Conservation (phyloP, 2,888 invertebrate genomes). For the Norana najaformis region DNA sequence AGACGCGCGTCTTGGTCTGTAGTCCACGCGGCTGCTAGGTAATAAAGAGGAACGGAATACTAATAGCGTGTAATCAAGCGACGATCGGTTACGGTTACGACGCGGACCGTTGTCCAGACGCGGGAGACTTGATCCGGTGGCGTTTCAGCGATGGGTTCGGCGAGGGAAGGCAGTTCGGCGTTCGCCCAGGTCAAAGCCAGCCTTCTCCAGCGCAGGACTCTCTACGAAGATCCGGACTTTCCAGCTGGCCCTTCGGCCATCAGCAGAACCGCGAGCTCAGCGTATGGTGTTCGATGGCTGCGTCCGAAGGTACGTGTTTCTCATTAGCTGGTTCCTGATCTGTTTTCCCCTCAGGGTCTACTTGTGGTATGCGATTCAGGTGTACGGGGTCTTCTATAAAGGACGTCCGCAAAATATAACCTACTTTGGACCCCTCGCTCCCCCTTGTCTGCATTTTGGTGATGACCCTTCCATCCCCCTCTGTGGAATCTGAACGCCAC, state of each 20-base stretch:
- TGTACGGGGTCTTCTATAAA: too few relatives aligned
- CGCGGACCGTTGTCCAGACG: background rate
- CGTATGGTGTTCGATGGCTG: background rate
- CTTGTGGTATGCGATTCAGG: too few relatives aligned
- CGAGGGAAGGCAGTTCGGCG: background rate
- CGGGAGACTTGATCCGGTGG: background rate
- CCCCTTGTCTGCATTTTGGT: too few relatives aligned
- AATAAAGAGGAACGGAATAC: background rate
- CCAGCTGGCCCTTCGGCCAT: background rate
- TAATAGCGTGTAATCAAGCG: background rate
- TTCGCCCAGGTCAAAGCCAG: background rate
- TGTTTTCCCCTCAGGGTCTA: background rate
- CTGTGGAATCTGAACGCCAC: too few relatives aligned
- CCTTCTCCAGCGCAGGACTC: background rate
- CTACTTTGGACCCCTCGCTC: too few relatives aligned
- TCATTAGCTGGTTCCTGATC: background rate
- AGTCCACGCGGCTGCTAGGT: background rate
- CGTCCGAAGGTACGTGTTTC: background rate
- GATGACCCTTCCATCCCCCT: too few relatives aligned
- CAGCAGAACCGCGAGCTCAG: background rate
- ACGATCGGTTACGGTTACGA: background rate
- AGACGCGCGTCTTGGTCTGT: background rate
- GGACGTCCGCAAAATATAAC: too few relatives aligned
- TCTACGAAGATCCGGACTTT: conserved; percentile 21
- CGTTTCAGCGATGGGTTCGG: background rate